A percentile compares a stretch with the other conserved stretches of the same genome.
Evolutionary conservation across 2,797 vertebrate species (phyloP).

Genomic region (Ambastaia sidthimunki): DNA sequence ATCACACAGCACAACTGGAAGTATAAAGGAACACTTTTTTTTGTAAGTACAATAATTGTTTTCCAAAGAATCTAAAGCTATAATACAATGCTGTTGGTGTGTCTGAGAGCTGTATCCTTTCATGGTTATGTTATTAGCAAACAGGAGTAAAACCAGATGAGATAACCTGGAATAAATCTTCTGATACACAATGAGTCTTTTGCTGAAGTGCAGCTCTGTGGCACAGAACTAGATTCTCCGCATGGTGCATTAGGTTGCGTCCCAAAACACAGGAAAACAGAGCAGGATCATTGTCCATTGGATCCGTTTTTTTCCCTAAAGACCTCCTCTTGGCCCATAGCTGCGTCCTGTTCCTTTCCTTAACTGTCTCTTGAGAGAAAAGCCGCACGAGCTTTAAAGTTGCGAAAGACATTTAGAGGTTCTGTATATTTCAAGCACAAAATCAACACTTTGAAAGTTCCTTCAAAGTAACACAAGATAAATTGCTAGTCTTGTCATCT

Average conservation of each 20-base stretch:
- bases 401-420: not conserved
- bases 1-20: too few relatives aligned
- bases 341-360: not conserved
- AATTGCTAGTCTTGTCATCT: not conserved
- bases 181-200: constrained; percentile 44
- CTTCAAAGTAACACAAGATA: not conserved
- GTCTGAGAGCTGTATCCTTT: not conserved
- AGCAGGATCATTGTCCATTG: constrained; percentile 37
- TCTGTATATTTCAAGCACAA: not conserved
- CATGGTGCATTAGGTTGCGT: constrained; percentile 40
- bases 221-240: constrained; percentile 37
- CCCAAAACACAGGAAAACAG: constrained; percentile 45
- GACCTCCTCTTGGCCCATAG: not conserved
- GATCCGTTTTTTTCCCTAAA: not conserved
- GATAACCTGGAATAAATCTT: constrained; percentile 38
- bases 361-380: not conserved
- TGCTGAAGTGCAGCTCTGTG: constrained; percentile 34
- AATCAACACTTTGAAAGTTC: not conserved
- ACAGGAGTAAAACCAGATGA: constrained; percentile 30
- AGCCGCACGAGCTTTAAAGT: not conserved
- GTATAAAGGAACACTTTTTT: too few relatives aligned
- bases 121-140: constrained; percentile 18
- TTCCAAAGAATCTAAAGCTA: too few relatives aligned
- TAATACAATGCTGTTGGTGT: too few relatives aligned
- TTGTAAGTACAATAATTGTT: too few relatives aligned